Conservation (phyloP, 2,797 vertebrate species). For the Epinephelus awoara region DNA sequence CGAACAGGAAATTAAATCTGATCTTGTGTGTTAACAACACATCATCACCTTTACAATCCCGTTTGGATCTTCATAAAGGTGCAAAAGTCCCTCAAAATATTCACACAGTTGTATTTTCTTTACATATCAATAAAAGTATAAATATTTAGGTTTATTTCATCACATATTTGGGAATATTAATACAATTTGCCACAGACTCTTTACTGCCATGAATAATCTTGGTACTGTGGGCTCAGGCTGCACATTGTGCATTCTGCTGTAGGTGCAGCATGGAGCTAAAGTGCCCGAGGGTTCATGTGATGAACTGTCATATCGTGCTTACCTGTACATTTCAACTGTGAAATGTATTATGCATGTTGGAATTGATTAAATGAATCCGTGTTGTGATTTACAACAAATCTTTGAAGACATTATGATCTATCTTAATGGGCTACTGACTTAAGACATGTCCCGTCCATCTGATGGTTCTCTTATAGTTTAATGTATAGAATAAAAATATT, state of each 20-base stretch:
- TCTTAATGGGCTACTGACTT: neutral
- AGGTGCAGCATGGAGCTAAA: conserved; percentile 14
- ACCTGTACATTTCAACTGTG: conserved; percentile 12
- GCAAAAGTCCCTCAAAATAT: neutral
- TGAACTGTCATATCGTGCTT: conserved; percentile 25
- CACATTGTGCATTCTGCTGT: neutral
- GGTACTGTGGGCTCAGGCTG: neutral
- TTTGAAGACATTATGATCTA: neutral
- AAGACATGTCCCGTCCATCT: neutral
- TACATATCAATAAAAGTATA: neutral
- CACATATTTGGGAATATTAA: too few relatives aligned
- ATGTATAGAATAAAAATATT: conserved; percentile 2
- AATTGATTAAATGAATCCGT: neutral
- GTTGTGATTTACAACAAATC: neutral
- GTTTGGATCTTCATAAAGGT: neutral
- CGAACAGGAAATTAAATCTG: neutral
- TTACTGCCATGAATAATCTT: neutral
- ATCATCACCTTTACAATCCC: neutral
- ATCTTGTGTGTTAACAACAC: neutral
- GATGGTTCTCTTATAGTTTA: neutral
- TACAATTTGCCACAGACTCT: neutral
- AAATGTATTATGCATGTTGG: conserved; percentile 14
- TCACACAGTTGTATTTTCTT: neutral
- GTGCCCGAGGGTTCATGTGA: conserved; percentile 42
- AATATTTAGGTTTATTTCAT: neutral